Conservation (phyloP, 2,797 vertebrate genomes). For the Chaetophractus vellerosus region DNA sequence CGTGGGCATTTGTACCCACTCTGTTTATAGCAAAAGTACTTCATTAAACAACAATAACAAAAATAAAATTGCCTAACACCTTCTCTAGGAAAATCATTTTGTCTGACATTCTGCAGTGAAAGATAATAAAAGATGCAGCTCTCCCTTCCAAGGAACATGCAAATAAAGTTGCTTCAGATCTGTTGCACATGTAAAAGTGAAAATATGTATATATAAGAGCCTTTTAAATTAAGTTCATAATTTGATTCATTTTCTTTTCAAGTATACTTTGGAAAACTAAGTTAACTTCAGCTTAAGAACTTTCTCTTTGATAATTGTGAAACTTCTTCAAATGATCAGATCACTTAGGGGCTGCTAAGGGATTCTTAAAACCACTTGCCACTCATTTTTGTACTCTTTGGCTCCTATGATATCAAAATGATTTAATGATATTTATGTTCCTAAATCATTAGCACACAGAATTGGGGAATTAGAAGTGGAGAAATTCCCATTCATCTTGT, state of each 20-base stretch:
- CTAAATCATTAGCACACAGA: conserved; percentile 76
- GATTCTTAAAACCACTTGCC: conserved; percentile 80
- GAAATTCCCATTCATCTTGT: conserved; percentile 85
- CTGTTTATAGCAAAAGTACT: background rate
- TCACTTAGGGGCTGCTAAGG: conserved; percentile 73
- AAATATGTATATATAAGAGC: background rate
- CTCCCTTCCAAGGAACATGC: background rate
- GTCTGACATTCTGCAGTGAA: background rate
- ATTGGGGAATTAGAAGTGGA: conserved; percentile 57
- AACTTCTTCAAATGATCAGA: conserved; percentile 85
- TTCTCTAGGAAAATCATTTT: background rate
- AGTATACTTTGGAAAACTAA: conserved; percentile 77
- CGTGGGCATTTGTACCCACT: background rate
- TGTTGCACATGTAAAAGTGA: background rate
- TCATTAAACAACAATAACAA: background rate
- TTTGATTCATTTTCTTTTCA: conserved; percentile 69
- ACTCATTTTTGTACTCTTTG: conserved; percentile 84
- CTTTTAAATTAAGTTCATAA: conserved; percentile 54
- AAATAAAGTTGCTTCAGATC: too few species aligned
- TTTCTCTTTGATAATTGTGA: conserved; percentile 77
- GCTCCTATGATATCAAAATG: conserved; percentile 74
- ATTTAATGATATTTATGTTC: conserved; percentile 80
- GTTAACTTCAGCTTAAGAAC: conserved; percentile 69
- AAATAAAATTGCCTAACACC: background rate
- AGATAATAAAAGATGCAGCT: background rate